Base-by-base conservation (phyloP, 2,113 vertebrate genomes). In the Prunella himalayana region DNA sequence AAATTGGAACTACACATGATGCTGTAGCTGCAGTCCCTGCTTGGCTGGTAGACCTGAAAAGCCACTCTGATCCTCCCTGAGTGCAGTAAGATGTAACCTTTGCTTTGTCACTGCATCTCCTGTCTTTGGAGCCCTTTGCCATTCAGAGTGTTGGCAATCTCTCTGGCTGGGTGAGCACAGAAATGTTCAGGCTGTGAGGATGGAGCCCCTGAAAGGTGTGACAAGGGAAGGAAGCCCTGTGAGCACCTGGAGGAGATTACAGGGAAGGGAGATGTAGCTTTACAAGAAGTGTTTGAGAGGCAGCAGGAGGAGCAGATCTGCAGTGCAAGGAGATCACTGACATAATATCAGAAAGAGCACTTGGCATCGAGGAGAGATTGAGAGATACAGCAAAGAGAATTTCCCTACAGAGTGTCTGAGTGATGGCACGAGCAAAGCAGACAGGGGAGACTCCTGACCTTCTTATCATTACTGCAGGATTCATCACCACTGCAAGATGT, bases 1-100 rank as follows among this genome's bases (percentile, higher is more conserved):
- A 97, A 97, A 97, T 96, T 90, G 88, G 94, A 96, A 60, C 45
- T 64, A 88, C 81, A 93, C 92, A 90, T 19, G 88, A 86, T 81
- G 87, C 50, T 85, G 91, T 64, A 94, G 65, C 51, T 94, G 61
- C 51, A 69, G 59, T 49, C 59, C 66, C 93, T 95, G 77, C 75
- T 95, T 96, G 90, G 69, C 51, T 96, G 56, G 92, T 11, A 88
- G 94, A 95, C 93, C 88, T 76, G 80, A 96, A 96, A 95, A 95
- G 83, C 92, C 92, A 94, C 35, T 16, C 64, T 81, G 64, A 93
- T 93, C 69, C 73, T 63, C 64, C 50, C 59, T n/a, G 66, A 72
- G 91, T 69, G 59, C 51, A 82, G 57, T 24, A 90, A 93, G 87
- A 92, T 56, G 64, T 70, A 94, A 96, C 88, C 86, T 95, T 94